phyloP scores from a whole-genome alignment of 2,888 invertebrate species.

The Poecilobothrus nobilitatus region DNA sequence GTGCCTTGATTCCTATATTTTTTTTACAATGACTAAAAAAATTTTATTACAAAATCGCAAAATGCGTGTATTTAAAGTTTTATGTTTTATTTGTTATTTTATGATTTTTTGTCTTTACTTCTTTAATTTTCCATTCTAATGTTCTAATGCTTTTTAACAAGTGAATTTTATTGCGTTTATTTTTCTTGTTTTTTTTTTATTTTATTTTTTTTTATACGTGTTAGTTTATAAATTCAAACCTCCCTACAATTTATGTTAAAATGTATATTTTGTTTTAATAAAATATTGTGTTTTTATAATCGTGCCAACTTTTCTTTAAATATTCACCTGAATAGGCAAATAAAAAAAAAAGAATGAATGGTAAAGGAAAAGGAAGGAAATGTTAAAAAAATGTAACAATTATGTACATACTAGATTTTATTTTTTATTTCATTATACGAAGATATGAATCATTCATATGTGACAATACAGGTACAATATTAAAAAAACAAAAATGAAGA shows the following conservation, averaged over 20 bases:
- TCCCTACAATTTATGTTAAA: too few species aligned
- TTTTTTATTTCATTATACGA: neutral
- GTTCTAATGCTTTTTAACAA: neutral
- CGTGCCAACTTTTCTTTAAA: neutral
- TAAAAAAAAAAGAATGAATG: too few species aligned
- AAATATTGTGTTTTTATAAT: neutral
- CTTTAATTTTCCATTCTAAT: slow-evolving; percentile 1
- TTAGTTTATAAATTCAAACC: too few species aligned
- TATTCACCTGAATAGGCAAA: neutral
- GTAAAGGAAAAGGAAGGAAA: neutral
- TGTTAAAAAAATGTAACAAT: neutral
- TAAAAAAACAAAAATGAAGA: too few species aligned
- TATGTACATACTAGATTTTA: too few species aligned
- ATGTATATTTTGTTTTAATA: neutral
- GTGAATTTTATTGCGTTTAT: neutral
- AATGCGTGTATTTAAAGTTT: neutral
- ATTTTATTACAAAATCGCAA: neutral
- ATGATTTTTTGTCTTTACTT: neutral
- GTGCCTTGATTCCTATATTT: neutral
- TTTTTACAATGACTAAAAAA: neutral
- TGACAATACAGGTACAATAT: neutral
- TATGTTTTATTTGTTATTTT: neutral
- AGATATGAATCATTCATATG: neutral
- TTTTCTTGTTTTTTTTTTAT: neutral
- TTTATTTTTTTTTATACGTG: too few species aligned